Base-by-base conservation (phyloP, 2,113 vertebrate genomes). In the Vulpes ferrilata region DNA sequence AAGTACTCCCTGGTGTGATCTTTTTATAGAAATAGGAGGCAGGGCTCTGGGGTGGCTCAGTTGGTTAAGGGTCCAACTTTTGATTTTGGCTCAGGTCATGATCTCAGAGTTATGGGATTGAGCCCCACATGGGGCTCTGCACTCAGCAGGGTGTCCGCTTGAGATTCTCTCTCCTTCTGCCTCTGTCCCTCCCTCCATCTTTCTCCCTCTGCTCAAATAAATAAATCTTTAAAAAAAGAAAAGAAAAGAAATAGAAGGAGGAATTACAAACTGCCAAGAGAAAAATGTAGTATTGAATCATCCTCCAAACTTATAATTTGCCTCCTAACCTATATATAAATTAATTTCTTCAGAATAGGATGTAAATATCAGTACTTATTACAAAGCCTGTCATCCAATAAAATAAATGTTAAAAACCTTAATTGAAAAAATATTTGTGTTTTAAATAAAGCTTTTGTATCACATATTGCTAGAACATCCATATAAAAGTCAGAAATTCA, bases 351-450 rank as follows among this genome's bases (percentile, higher is more conserved):
- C 59, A 57, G 62, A 76, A 91, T 69, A 92, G 93, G 60, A 95
- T 94, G 53, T 79, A 88, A 64, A 67, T 73, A 32, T 90, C 91
- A 94, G 53, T 95, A 92, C 35, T 95, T 88, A 92, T 88, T 90
- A 93, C 27, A 87, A 73, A 90, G 43, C 32, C 96, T 84, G 90
- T 93, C n/a, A 73, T 88, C 59, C 74, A 88, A 11, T 92, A 76
- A 97, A 95, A 59, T 62, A 93, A 35, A 90, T 89, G 74, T 73
- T 80, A 69, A 67, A 85, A 93, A 85, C 27, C 13, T 74, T 97
- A 94, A 94, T 91, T 92, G 17, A 95, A 95, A 94, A 73, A 87
- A 93, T 35, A 83, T 93, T 91, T 74, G 3, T 88, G 59, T 95
- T 95, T 97, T 86, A 80, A 94, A 71, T 69, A 88, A 91, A 71